Evolutionary conservation across 2,797 vertebrate genomes (phyloP), one percentile per base, ranked within the genome.

Genomic region (Neolamprologus multifasciatus): DNA sequence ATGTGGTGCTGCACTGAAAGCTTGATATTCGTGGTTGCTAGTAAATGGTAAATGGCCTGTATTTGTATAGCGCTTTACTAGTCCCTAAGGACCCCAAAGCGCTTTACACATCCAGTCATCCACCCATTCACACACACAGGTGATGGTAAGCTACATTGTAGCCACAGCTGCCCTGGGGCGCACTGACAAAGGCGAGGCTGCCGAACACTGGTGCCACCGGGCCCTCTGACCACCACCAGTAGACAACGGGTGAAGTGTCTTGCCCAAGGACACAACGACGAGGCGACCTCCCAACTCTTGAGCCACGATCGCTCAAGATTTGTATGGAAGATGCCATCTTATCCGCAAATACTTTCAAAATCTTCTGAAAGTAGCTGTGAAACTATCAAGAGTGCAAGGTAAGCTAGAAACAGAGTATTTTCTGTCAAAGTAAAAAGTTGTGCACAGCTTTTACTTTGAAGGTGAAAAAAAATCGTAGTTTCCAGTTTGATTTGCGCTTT

Each of bases 171-270:
- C 52, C 21, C 21, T 55, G 52, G 23, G 52, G 23, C 3, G 1
- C 52, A 55, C 21, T 55, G 21, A 55, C 7, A 55, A 1, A 26
- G 52, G 52, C 7, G 52, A 26, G 0, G 23, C 23, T 55, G 52
- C 23, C 7, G 4, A 3, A 55, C 54, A 55, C 54, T 26, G 23
- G 23, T 4, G 1, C 13, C 54, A 26, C 54, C 0, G 1, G 54
- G 54, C 12, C 21, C 7, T 55, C 2, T 55, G 52, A 14, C 52
- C 52, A 55, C 21, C 7, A 55, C 21, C 52, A 54, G 52, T 26
- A 55, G 23, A 8, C 52, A 26, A 26, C 2, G 7, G 19, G 7
- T 55, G 21, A 55, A 55, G 12, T 55, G 21, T 55, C 52, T 55
- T 5, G 52, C 21, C 4, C 23, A 8, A 55, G 7, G 23, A 55